phyloP scores from a whole-genome alignment of 2,113 vertebrate genomes.

The Neotoma lepida region DNA sequence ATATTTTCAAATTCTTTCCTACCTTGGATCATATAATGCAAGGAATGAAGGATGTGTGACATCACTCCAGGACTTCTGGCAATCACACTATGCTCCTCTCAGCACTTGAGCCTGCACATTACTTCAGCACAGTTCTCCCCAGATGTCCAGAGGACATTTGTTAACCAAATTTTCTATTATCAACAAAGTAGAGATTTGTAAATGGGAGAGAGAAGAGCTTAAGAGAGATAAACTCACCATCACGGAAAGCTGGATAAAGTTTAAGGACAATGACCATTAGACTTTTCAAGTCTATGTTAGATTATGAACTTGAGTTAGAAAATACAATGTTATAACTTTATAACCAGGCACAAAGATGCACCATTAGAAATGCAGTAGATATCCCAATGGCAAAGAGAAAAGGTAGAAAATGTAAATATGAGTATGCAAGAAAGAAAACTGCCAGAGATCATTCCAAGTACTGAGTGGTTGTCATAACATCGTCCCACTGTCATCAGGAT shows the following conservation, averaged over 20 bases:
- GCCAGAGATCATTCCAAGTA: not conserved
- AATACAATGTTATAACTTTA: accelerated
- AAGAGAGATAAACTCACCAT: not conserved
- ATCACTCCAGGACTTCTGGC: not conserved
- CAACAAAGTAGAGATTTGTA: not conserved
- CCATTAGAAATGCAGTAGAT: not conserved
- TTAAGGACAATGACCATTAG: not conserved
- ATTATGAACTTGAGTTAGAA: not conserved
- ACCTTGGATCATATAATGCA: not conserved
- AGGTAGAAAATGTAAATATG: not conserved
- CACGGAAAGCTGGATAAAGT: not conserved
- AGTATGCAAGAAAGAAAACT: not conserved
- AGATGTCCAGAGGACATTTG: not conserved
- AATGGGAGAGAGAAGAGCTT: not conserved
- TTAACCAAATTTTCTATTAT: not conserved
- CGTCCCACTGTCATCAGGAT: not conserved
- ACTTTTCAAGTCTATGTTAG: not conserved
- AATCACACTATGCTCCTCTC: not conserved
- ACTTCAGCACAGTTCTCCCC: not conserved
- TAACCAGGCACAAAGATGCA: not conserved
- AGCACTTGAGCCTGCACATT: not conserved
- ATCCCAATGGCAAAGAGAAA: not conserved
- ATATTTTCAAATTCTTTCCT: not conserved
- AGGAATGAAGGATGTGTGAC: not conserved
- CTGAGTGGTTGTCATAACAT: not conserved